Base-by-base conservation (phyloP, 2,888 invertebrate genomes). In the Eubasilissa splendida region DNA sequence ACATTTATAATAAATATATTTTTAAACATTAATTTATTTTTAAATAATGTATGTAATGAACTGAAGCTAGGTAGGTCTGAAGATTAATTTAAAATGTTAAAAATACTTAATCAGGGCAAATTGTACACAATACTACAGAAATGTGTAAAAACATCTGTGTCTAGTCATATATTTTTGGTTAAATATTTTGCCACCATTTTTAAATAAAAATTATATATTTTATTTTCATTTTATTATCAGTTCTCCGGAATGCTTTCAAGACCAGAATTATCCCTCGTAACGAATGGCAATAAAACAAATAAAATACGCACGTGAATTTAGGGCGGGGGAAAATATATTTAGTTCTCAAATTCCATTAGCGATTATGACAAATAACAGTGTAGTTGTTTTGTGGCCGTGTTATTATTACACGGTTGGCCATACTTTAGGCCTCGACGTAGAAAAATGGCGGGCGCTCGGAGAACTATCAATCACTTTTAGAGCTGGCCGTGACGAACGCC, bases 341-440 rank as follows among this genome's bases (percentile, higher is more conserved):
- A 70, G 73, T 74, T 66, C 33, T 22, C 42, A 79, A 79, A 79
- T 74, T 73, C 76, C 80, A 70, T 76, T 77, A 75, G 56, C 79
- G 80, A 83, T 81, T 83, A 83, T 83, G 83, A 83, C 83, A 80
- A 83, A 83, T 83, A 81, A 81, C 59, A 71, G 80, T 74, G 78
- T 76, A 56, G 75, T 79, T 78, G 76, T 82, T 76, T 79, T 77
- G 79, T 77, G 73, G 77, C 54, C 56, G 68, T 82, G 76, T 83
- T 78, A 83, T 83, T 83, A 83, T 83, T 83, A 83, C 80, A 83
- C 83, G 83, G 79, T 76, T 59, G 66, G 82, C 77, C 76, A 81
- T 83, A 81, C 71, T 77, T 80, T 71, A 71, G 54, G 77, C 76
- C 60, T 14, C 33, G 56, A 65, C 58, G 80, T 75, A 75, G 73